These are phyloP conservation scores for Clarias batrachus DNA, from an alignment of 2,113 vertebrate species.

Conservation along the genomic window DNA sequence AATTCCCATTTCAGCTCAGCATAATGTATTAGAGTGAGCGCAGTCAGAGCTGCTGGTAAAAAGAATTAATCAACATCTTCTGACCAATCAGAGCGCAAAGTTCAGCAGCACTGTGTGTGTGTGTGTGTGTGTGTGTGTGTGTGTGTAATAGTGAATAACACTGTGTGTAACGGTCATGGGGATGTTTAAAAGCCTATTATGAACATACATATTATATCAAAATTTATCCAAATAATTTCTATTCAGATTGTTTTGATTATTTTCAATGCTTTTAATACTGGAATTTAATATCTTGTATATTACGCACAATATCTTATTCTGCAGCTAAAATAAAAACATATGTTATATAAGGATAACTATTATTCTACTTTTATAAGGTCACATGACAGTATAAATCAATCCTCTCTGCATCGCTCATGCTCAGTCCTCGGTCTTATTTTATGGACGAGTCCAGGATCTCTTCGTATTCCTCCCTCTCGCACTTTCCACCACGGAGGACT, in stretches of 20 bases:
- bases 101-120: not conserved
- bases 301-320: not conserved
- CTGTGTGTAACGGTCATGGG: not conserved
- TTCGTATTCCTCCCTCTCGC: conserved; percentile 82
- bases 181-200: not conserved
- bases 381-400: not conserved
- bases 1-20: too few species aligned
- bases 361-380: not conserved
- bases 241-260: not conserved
- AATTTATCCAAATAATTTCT: not conserved
- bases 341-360: not conserved
- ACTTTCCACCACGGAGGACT: conserved; percentile 80
- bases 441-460: conserved; percentile 93
- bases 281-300: not conserved
- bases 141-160: not conserved
- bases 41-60: not conserved
- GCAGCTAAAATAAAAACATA: not conserved
- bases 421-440: conserved; percentile 71
- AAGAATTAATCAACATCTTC: not conserved
- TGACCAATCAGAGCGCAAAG: not conserved
- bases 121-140: too few species aligned
- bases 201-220: not conserved
- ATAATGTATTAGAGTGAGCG: not conserved
- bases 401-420: not conserved
- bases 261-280: not conserved